Evolutionary conservation across 2,797 vertebrate species (phyloP).

Genomic region (Notamacropus eugenii): DNA sequence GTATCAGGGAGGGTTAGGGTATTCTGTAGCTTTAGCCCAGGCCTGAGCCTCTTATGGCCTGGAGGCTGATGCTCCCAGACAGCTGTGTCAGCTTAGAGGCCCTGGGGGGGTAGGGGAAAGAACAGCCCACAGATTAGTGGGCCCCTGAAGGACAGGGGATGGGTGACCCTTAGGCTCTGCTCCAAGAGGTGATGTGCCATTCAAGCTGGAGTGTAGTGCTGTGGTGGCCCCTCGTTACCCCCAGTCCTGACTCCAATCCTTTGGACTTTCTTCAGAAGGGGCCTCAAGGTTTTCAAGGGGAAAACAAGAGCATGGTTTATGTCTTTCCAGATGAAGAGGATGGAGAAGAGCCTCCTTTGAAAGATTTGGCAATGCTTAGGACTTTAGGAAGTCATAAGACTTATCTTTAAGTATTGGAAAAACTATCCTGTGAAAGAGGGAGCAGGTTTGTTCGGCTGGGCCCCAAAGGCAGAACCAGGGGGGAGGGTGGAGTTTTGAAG

Average conservation of each 20-base stretch:
- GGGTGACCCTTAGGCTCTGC: neutral
- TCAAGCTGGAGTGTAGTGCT: neutral
- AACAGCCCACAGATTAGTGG: conserved; percentile 16
- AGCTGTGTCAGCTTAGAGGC: conserved; percentile 89
- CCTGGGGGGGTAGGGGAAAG: conserved; percentile 48
- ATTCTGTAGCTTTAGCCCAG: conserved; percentile 88
- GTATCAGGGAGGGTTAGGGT: conserved; percentile 92
- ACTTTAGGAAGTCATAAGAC: neutral
- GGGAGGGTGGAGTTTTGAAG: neutral
- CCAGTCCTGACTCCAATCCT: neutral
- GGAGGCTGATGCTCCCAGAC: conserved; percentile 90
- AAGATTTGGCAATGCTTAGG: neutral
- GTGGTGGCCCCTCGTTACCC: neutral
- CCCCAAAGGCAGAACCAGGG: neutral
- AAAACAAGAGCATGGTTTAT: conserved; percentile 41
- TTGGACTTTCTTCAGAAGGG: neutral
- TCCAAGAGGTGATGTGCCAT: neutral
- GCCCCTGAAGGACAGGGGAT: conserved; percentile 63
- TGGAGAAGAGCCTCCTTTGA: neutral
- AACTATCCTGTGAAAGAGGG: neutral
- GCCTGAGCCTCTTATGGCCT: conserved; percentile 52
- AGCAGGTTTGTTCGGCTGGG: neutral
- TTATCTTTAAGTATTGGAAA: neutral
- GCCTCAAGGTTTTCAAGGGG: conserved; percentile 62
- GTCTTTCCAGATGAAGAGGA: neutral